phyloP scores from a whole-genome alignment of 2,888 invertebrate species.

The Merodon equestris region DNA sequence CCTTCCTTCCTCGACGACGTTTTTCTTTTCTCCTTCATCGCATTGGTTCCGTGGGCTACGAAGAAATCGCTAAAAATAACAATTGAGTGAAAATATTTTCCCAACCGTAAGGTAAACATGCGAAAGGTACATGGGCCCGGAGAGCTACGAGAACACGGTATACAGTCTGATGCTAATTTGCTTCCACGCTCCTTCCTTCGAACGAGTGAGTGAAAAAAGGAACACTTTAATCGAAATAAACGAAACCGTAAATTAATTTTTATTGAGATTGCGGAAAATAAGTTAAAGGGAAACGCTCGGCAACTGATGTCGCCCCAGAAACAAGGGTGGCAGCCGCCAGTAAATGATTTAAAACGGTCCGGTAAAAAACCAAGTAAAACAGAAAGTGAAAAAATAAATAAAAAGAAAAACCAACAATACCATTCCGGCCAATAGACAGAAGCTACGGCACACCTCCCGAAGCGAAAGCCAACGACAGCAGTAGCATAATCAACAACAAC shows the following conservation, averaged over 20 bases:
- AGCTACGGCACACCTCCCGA: too few relatives aligned
- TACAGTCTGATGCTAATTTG: not conserved
- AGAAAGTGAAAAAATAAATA: slow-evolving; percentile 1
- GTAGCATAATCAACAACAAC: too few relatives aligned
- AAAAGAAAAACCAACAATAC: too few relatives aligned
- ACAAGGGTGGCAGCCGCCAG: slow-evolving; percentile 4
- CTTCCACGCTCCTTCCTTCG: not conserved
- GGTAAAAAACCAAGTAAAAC: not conserved
- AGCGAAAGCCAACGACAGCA: too few relatives aligned
- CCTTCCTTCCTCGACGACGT: not conserved
- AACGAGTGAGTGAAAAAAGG: not conserved
- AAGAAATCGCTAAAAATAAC: slow-evolving; percentile 6
- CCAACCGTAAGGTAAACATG: slow-evolving; percentile 10
- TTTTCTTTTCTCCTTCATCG: not conserved
- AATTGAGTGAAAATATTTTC: slow-evolving; percentile 26
- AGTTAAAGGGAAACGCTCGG: slow-evolving; percentile 18
- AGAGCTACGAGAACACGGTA: not conserved
- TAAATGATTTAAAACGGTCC: slow-evolving; percentile 39
- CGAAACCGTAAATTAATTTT: slow-evolving; percentile 39
- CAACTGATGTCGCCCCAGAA: slow-evolving; percentile 11
- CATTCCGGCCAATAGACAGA: too few relatives aligned
- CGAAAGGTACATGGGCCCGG: not conserved
- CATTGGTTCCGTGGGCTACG: not conserved
- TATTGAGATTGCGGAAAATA: slow-evolving; percentile 33
- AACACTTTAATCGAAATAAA: slow-evolving; percentile 38